Base-by-base conservation (phyloP, 2,888 invertebrate genomes). In the Octonoba sinensis region DNA sequence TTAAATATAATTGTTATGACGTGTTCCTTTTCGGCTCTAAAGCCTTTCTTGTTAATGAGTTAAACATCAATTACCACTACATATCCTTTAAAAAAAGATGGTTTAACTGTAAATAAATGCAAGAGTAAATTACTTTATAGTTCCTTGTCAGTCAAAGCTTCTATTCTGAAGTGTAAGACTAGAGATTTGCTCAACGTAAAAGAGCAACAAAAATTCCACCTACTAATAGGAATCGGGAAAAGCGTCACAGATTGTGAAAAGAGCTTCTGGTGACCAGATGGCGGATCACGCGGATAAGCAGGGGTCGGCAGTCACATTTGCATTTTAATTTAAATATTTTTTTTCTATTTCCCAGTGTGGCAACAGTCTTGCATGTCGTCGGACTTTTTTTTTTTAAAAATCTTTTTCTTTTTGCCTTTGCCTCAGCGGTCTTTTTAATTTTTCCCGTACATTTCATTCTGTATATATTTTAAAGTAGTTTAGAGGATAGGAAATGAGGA, bases 321-420 rank as follows among this genome's bases (percentile, higher is more conserved):
- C 79, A 79, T 79, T 79, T 79, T 79, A 79, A 79, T 79, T 79
- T 79, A 79, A 79, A 67, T 66, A 46, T 22, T 51, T 65, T 47
- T 49, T 70, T 62, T 70, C 66, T 67, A 20, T 66, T 67, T 70
- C 24, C 15, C 69, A 51, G 56, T 20, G 20, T n/a, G 60, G 16
- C 44, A 36, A 49, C 56, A 49, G 46, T 54, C 71, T 66, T 72
- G 64, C 79, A 67, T 72, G 59, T 44, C 62, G 66, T 62, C 57
- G 27, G 57, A 72, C 47, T 71, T 72, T 77, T 77, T 67, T 70
- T 70, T 64, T 20, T 20, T 44, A 44, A 11, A 13, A 46, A 20
- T 46, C 36, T 64, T 46, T 64, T 47, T 64, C 54, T 54, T 20
- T 54, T 20, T 15, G 8, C 20, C 54, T 54, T 36, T 54, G 54